phyloP scores from a whole-genome alignment of 2,797 vertebrate species.

The Galaxias olidus region DNA sequence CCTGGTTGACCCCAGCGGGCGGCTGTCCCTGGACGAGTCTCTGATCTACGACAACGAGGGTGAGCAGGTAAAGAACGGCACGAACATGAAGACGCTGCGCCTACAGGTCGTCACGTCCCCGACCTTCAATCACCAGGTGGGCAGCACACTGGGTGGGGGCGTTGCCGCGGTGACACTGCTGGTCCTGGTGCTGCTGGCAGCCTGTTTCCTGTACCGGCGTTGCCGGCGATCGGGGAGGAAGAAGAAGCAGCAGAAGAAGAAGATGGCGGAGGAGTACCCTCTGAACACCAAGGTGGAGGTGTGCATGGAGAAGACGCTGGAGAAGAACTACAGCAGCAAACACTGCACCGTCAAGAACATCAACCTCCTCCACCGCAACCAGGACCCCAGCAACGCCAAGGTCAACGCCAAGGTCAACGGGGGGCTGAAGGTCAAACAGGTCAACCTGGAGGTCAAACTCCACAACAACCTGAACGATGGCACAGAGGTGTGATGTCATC shows the following conservation, averaged over 20 bases:
- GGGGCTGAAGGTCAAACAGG: conserved; percentile 80
- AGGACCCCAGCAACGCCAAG: conserved; percentile 49
- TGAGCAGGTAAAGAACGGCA: conserved; percentile 94
- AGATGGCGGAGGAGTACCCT: conserved; percentile 79
- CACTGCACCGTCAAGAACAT: conserved; percentile 86
- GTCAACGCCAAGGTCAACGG: conserved; percentile 60
- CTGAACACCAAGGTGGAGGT: conserved; percentile 91
- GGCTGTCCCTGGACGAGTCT: conserved; percentile 84
- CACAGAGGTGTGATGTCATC: conserved; percentile 84
- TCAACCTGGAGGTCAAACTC: conserved; percentile 91
- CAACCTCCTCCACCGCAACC: conserved; percentile 76
- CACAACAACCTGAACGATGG: conserved; percentile 92
- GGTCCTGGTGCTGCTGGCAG: conserved; percentile 77
- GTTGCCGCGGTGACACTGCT: conserved; percentile 81
- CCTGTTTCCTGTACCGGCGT: conserved; percentile 82
- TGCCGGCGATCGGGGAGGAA: conserved; percentile 75
- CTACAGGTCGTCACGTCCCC: conserved; percentile 80
- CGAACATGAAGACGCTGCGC: conserved; percentile 93
- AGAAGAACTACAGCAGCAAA: conserved; percentile 79
- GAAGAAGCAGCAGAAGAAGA: conserved; percentile 57
- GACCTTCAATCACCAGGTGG: conserved; percentile 80
- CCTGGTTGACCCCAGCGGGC: conserved; percentile 74
- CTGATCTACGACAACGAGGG: conserved; percentile 97
- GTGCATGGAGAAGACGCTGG: conserved; percentile 76
- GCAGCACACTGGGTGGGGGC: conserved; percentile 85